Evolutionary conservation across 2,797 vertebrate genomes (phyloP).

Genomic region (Benthosema pterotum): DNA sequence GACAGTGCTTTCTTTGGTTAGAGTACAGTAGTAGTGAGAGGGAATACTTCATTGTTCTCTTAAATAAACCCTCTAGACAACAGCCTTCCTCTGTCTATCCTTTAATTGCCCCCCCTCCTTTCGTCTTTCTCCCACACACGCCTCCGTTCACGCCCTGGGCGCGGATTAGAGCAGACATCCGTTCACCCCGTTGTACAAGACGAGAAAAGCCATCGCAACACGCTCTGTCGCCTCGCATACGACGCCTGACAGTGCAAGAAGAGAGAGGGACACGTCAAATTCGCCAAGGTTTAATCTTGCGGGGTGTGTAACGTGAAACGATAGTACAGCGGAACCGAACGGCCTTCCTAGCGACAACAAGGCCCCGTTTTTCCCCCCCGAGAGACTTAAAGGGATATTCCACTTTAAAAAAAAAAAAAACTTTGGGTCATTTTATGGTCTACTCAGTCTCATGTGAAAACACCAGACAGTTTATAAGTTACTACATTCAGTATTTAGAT

Average conservation of each 20-base stretch:
- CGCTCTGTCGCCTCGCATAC: constrained; percentile 38
- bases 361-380: too few species aligned
- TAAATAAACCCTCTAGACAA: constrained; percentile 15
- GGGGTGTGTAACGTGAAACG: constrained; percentile 17
- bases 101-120: constrained; percentile 34
- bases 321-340: neutral
- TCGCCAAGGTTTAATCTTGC: constrained; percentile 62
- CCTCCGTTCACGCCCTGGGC: constrained; percentile 43
- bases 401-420: too few species aligned
- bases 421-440: too few species aligned
- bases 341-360: constrained; percentile 32
- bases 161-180: constrained; percentile 58
- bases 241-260: constrained; percentile 59
- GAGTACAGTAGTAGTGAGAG: too few species aligned
- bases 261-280: constrained; percentile 69
- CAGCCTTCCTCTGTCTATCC: constrained; percentile 15
- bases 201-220: constrained; percentile 70
- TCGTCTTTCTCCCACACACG: constrained; percentile 41
- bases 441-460: too few species aligned
- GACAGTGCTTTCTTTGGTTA: too few species aligned
- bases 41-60: neutral
- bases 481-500: too few species aligned
- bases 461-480: too few species aligned
- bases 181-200: constrained; percentile 51
- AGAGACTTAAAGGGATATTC: too few species aligned